A percentile compares a stretch with the other conserved stretches of the same genome.
phyloP scores from a whole-genome alignment of 2,888 invertebrate genomes.

The Rhogogaster chlorosoma region DNA sequence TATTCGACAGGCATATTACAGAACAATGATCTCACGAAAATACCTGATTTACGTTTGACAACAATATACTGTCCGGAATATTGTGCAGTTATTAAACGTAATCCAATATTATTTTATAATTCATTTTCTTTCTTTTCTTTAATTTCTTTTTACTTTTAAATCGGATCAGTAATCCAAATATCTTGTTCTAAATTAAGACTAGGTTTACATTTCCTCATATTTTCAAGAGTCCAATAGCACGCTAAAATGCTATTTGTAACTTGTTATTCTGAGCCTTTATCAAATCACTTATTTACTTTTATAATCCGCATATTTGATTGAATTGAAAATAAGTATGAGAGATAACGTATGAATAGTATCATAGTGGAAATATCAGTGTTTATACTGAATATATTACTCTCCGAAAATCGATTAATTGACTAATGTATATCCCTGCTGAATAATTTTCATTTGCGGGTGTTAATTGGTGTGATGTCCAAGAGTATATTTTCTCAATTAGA shows the following conservation, averaged over 20 bases:
- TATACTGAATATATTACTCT: neutral
- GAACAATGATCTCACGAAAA: neutral
- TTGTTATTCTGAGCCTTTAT: slow-evolving; percentile 20
- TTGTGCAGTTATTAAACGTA: slow-evolving; percentile 1
- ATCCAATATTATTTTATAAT: neutral
- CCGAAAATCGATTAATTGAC: slow-evolving; percentile 20
- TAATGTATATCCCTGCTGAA: slow-evolving; percentile 22
- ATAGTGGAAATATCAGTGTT: neutral
- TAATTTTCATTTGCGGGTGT: neutral
- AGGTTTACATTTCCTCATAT: slow-evolving; percentile 5
- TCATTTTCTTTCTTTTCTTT: neutral
- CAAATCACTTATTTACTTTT: slow-evolving; percentile 6
- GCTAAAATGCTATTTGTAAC: neutral
- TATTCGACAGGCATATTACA: slow-evolving; percentile 17
- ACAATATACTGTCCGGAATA: neutral
- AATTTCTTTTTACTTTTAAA: neutral
- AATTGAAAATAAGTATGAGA: neutral
- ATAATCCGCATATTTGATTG: neutral
- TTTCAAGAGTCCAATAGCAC: neutral
- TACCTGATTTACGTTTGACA: slow-evolving; percentile 1
- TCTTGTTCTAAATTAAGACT: slow-evolving; percentile 26
- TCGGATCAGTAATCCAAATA: slow-evolving; percentile 7
- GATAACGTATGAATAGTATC: neutral
- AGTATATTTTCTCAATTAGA: slow-evolving; percentile 2
- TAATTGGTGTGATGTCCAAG: slow-evolving; percentile 24